Evolutionary conservation across 2,888 invertebrate species (phyloP), one percentile per base, ranked within the genome.

Genomic region (Tenthredo distinguenda): DNA sequence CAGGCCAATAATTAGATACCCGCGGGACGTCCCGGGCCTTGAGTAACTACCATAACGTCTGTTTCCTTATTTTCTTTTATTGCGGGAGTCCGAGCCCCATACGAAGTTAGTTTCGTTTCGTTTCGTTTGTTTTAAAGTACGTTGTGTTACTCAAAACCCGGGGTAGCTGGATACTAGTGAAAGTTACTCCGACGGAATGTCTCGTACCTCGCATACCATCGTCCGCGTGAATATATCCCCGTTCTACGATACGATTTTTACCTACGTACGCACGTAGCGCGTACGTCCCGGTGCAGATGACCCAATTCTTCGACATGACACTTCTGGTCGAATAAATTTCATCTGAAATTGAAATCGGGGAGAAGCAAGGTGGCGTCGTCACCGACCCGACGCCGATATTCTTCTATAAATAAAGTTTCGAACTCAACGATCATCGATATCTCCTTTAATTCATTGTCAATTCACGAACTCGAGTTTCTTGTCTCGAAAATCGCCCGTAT

Each of bases 1-100:
- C 37, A 50, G 79, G 58, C 79, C 12, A 62, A 58, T 81, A 81
- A 81, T 81, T 81, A 81, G 79, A 81, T 40, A 62, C 58, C 79
- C 40, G 58, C 79, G 79, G 79, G 79, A 81, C 62, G 79, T 81
- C 77, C 77, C n/a, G 26, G 21, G 21, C 21, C 31, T 50, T 50
- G 31, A 50, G 21, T 77, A 47, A 50, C 31, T 55, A n/a, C 50
- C 77, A n/a, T 77, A 18, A 77, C 77, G 18, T 50, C 26, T 9
- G 18, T 31, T 55, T 18, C 34, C 68, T 34, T 68, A 68, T 68
- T 34, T 18, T 34, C 31, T 68, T 68, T 34, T 34, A 34, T 77
- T 47, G 21, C 40, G 34, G 2, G 40, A 40, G 47, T 47, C 47
- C 15, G 18, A 40, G n/a, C 18, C 55, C 7, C 55, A 55, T 55